phyloP scores from a whole-genome alignment of 2,888 invertebrate species.

The Agonopterix arenella region DNA sequence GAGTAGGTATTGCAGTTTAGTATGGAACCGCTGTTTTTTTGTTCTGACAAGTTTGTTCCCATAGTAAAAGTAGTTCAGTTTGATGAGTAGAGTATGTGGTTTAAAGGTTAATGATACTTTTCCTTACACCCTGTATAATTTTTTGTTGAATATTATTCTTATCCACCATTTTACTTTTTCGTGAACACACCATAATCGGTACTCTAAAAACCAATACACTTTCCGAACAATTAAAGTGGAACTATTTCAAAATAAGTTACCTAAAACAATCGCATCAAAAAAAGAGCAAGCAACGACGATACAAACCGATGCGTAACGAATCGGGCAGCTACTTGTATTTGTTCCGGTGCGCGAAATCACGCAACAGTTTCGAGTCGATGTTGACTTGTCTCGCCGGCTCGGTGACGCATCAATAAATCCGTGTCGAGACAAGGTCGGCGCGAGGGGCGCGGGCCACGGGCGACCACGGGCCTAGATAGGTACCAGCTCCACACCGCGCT shows the following conservation, averaged over 20 bases:
- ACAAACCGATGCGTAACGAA: not conserved
- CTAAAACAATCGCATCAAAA: not conserved
- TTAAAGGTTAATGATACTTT: too few relatives aligned
- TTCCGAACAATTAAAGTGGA: too few relatives aligned
- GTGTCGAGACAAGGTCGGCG: slow-evolving; percentile 70
- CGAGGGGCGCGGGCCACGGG: slow-evolving; percentile 63
- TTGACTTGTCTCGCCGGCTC: slow-evolving; percentile 24
- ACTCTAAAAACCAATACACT: too few relatives aligned
- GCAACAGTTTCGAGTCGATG: slow-evolving; percentile 17
- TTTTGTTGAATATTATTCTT: too few relatives aligned
- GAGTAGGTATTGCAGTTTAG: too few relatives aligned
- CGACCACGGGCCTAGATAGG: slow-evolving; percentile 13
- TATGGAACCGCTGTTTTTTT: too few relatives aligned
- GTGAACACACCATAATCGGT: too few relatives aligned
- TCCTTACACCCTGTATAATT: too few relatives aligned
- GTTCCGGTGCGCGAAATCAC: slow-evolving; percentile 20
- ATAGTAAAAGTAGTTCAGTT: too few relatives aligned
- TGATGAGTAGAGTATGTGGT: too few relatives aligned
- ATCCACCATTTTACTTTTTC: too few relatives aligned
- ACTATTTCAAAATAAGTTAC: not conserved
- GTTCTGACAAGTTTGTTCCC: too few relatives aligned
- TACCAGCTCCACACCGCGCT: not conserved
- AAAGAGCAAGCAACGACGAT: not conserved
- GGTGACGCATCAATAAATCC: slow-evolving; percentile 71
- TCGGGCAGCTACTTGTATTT: slow-evolving; percentile 13